These are phyloP conservation scores for Tenthredo amoena DNA, from an alignment of 2,888 invertebrate genomes.

Conservation along the genomic window DNA sequence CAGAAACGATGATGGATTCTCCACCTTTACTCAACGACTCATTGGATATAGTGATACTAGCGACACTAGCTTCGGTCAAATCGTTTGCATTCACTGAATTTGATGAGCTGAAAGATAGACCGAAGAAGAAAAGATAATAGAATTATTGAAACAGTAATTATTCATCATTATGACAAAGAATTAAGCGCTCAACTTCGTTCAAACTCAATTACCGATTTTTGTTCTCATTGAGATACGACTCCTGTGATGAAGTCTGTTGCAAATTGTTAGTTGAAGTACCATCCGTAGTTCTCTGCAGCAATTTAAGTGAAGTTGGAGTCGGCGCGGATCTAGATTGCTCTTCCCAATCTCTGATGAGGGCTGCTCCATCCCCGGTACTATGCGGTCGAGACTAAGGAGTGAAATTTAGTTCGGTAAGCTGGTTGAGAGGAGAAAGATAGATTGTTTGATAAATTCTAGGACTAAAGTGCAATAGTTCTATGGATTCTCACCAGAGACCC, in stretches of 20 bases:
- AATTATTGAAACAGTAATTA: neutral
- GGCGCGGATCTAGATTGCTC: conserved; percentile 88
- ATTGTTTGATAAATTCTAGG: neutral
- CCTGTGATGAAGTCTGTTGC: conserved; percentile 72
- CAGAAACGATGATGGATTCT: conserved; percentile 74
- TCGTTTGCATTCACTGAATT: conserved; percentile 68
- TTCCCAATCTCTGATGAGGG: conserved; percentile 83
- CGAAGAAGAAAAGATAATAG: neutral
- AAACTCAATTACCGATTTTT: conserved; percentile 67
- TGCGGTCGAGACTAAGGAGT: conserved; percentile 78
- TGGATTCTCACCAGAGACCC: conserved; percentile 80
- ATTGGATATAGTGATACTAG: conserved; percentile 75
- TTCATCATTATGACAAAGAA: neutral
- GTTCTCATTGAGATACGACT: conserved; percentile 69
- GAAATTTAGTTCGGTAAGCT: neutral
- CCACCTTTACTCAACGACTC: conserved; percentile 75
- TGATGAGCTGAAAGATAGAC: conserved; percentile 63
- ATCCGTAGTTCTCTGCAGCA: conserved; percentile 73
- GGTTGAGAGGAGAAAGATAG: neutral
- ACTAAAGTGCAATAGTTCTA: neutral
- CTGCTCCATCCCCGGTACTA: conserved; percentile 81
- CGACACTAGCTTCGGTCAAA: conserved; percentile 72
- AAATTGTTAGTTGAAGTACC: conserved; percentile 63
- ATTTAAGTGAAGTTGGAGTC: conserved; percentile 83
- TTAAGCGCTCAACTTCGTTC: neutral